phyloP scores from a whole-genome alignment of 1,140 invertebrate species.

The Drosophila leontia region DNA sequence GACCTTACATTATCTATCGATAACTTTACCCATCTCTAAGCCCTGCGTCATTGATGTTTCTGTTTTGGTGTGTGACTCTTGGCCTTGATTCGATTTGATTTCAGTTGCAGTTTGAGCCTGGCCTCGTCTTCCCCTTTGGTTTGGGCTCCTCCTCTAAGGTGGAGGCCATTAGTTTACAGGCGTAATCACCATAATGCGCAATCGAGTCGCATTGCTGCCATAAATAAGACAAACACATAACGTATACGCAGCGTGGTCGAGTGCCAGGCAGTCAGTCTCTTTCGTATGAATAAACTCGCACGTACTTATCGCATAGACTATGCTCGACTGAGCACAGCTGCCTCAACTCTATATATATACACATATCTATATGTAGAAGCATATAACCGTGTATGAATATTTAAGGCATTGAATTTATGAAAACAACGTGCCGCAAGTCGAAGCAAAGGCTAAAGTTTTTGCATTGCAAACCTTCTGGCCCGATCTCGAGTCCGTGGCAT shows the following conservation, averaged over 20 bases:
- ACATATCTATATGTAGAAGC: conserved; percentile 2
- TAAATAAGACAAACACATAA: conserved; percentile 81
- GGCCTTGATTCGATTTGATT: conserved; percentile 60
- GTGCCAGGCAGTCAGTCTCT: conserved; percentile 45
- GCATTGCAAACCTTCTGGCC: conserved; percentile 66
- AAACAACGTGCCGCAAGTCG: conserved; percentile 74
- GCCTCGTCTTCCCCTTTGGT: background rate
- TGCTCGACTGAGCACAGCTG: conserved; percentile 79
- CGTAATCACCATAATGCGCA: conserved; percentile 79
- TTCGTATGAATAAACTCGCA: conserved; percentile 80
- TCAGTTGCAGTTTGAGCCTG: conserved; percentile 16
- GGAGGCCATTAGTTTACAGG: conserved; percentile 73
- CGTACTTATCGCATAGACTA: conserved; percentile 82
- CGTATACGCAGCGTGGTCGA: conserved; percentile 68
- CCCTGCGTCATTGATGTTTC: conserved; percentile 29
- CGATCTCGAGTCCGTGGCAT: conserved; percentile 25
- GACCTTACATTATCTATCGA: no score
- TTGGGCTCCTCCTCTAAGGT: conserved; percentile 11
- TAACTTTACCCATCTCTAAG: background rate
- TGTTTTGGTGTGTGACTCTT: conserved; percentile 37
- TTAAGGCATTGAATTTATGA: conserved; percentile 80
- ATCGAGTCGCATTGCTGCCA: conserved; percentile 67
- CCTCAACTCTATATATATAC: conserved; percentile 33
- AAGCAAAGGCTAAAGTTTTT: conserved; percentile 63
- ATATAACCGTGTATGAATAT: conserved; percentile 66